Percentiles rank a stretch among this genome's conserved stretches.
Conservation (phyloP, 2,888 invertebrate species). For the Diarsia brunnea region DNA sequence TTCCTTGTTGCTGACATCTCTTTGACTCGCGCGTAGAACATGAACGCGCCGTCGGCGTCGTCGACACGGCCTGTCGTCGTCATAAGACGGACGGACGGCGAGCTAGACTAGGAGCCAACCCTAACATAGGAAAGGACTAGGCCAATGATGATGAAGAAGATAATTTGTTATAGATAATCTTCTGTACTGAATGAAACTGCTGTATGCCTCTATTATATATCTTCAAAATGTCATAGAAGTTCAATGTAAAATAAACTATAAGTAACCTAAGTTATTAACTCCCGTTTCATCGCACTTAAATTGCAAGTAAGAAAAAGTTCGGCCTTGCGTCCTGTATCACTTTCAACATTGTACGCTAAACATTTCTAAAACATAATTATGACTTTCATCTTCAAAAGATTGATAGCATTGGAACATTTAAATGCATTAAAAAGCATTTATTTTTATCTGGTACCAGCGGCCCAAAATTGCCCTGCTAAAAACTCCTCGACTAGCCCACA, state of each 20-base stretch:
- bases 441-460: background rate
- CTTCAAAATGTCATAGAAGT: background rate
- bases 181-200: background rate
- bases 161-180: conserved; percentile 11
- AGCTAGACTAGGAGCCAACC: too few species aligned
- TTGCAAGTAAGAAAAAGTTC: background rate
- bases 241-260: background rate
- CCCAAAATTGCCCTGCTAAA: background rate
- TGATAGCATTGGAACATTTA: background rate
- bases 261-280: background rate
- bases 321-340: background rate
- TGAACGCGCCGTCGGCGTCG: too few species aligned
- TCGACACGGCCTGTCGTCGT: too few species aligned
- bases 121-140: too few species aligned
- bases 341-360: background rate
- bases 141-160: background rate
- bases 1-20: too few species aligned
- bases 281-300: background rate
- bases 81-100: too few species aligned
- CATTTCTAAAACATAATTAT: background rate
- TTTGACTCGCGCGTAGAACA: too few species aligned
- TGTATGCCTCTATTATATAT: background rate
- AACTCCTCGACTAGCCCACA: background rate
- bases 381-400: background rate
- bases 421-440: background rate